Percentiles rank a stretch among this genome's conserved stretches.
These are phyloP conservation scores for Leptatherina wallacei DNA, from an alignment of 2,797 vertebrate genomes.

Conservation along the genomic window DNA sequence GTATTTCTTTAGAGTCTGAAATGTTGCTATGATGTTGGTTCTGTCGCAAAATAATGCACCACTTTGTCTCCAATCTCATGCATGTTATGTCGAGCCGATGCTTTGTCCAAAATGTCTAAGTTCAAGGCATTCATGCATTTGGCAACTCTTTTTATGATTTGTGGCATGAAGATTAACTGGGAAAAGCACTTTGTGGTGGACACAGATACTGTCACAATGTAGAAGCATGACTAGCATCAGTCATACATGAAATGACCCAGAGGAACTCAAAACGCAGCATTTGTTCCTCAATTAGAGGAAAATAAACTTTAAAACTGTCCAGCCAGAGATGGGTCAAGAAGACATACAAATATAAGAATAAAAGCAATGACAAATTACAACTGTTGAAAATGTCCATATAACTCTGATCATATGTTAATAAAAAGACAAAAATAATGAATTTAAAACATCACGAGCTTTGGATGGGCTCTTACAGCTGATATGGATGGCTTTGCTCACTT, in stretches of 20 bases:
- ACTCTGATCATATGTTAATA: constrained; percentile 85
- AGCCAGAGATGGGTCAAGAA: constrained; percentile 52
- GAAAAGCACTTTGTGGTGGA: constrained; percentile 83
- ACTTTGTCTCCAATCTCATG: constrained; percentile 82
- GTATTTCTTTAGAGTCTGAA: constrained; percentile 68
- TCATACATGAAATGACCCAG: constrained; percentile 56
- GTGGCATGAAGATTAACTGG: constrained; percentile 84
- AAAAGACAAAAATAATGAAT: constrained; percentile 81
- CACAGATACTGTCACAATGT: constrained; percentile 74
- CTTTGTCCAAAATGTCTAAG: constrained; percentile 81
- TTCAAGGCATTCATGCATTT: constrained; percentile 92
- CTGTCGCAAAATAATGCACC: constrained; percentile 65
- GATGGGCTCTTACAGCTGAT: constrained; percentile 77
- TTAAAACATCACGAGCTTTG: constrained; percentile 80
- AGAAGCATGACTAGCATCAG: constrained; percentile 68
- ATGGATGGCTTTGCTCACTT: constrained; percentile 79
- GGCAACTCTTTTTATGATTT: constrained; percentile 84
- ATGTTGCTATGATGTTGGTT: constrained; percentile 66
- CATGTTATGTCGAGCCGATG: constrained; percentile 75
- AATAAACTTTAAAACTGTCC: constrained; percentile 59
- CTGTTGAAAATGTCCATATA: constrained; percentile 85
- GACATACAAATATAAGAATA: constrained; percentile 72
- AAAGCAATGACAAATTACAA: constrained; percentile 76
- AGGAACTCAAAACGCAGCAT: constrained; percentile 62
- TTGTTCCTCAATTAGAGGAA: constrained; percentile 53